Base-by-base conservation (phyloP, 2,113 vertebrate genomes). In the Mellivora capensis region DNA sequence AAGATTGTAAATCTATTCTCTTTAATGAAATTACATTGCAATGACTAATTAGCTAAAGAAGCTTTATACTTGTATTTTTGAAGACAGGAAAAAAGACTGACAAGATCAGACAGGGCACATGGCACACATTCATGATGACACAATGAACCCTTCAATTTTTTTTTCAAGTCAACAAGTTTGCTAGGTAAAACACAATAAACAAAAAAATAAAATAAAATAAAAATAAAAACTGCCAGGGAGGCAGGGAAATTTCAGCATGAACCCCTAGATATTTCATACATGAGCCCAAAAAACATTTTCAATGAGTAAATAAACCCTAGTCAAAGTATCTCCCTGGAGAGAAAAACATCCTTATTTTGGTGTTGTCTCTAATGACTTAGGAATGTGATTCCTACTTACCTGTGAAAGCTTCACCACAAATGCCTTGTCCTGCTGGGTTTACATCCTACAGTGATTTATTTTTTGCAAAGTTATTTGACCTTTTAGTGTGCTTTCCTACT, bases 241-340 rank as follows among this genome's bases (percentile, higher is more conserved):
- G 29, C 44, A 90, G n/a, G 5, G 59, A 71, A 69, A 91, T 77
- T 97, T 96, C 47, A 91, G 62, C 61, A 80, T 77, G 37, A 84
- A 87, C 25, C 59, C 61, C 42, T 79, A 85, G 25, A 84, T 34
- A 69, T 34, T 94, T 95, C 2, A 14, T 47, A 87, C 74, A 49
- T 94, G 80, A 98, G 74, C 37, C 93, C 47, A 86, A 83, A 77
- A 97, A 95, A 47, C 34, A 72, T 47, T 77, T 82, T 96, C 44
- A 83, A 64, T 52, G 34, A 82, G 6, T 80, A 77, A 20, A 91
- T 80, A 94, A 97, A 82, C 83, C 18, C 13, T 18, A 52, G 21
- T 80, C 4, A 8, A 74, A 25, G 31, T 61, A 85, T 74, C 71
- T 94, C 69, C 83, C 59, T 74, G 8, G 83, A 87, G 34, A 93